Percentiles rank a stretch among this genome's conserved stretches.
Evolutionary conservation across 2,797 vertebrate species (phyloP).

Genomic region (Bovichtus variegatus): DNA sequence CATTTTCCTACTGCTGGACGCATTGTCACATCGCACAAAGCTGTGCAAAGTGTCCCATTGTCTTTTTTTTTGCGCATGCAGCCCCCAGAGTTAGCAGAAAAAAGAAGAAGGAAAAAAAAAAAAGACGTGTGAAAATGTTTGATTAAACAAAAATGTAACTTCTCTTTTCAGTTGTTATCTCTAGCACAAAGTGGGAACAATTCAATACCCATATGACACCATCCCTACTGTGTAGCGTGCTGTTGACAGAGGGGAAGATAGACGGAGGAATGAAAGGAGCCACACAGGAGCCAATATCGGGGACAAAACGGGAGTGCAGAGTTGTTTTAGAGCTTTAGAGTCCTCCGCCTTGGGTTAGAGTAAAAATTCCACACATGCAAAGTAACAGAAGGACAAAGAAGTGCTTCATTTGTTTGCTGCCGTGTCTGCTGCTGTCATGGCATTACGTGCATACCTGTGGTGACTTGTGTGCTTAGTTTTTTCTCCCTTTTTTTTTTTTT

Average conservation of each 20-base stretch:
- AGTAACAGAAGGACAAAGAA: conserved; percentile 8
- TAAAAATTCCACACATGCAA: conserved; percentile 15
- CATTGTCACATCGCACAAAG: conserved; percentile 53
- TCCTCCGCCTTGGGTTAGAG: conserved; percentile 23
- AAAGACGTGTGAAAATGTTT: conserved; percentile 50
- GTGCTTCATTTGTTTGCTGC: conserved; percentile 21
- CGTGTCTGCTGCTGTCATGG: background rate
- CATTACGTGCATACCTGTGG: conserved; percentile 1
- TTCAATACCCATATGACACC: conserved; percentile 64
- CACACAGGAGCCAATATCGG: conserved; percentile 40
- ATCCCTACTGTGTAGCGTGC: conserved; percentile 53
- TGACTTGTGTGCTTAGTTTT: conserved; percentile 5
- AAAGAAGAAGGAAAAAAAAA: background rate
- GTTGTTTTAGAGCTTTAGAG: conserved; percentile 35
- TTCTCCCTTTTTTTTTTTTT: conserved; percentile 9
- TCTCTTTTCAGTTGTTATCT: conserved; percentile 57
- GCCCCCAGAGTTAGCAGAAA: conserved; percentile 49
- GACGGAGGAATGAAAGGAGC: conserved; percentile 53
- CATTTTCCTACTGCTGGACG: conserved; percentile 49
- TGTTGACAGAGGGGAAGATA: conserved; percentile 59
- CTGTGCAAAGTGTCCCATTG: conserved; percentile 48
- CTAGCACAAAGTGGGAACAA: conserved; percentile 61
- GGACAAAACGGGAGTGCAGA: conserved; percentile 49
- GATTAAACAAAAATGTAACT: conserved; percentile 70
- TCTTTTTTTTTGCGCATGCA: conserved; percentile 29